Percentiles rank a stretch among this genome's conserved stretches.
Evolutionary conservation across 2,113 vertebrate genomes (phyloP).

Genomic region (Lynx canadensis): DNA sequence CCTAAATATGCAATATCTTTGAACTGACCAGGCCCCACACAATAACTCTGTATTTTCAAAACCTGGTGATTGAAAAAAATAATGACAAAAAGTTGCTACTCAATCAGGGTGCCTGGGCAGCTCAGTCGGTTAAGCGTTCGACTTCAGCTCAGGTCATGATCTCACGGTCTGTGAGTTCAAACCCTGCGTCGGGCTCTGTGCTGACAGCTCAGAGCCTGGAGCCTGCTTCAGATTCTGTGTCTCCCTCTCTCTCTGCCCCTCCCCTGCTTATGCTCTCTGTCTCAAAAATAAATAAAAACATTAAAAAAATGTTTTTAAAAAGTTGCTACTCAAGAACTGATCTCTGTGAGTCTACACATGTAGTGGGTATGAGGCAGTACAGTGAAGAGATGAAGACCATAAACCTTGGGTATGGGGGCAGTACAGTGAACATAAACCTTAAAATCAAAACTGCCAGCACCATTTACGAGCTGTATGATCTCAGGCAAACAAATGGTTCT

Average conservation of each 20-base stretch:
- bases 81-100: not conserved
- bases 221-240: too few relatives aligned
- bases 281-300: too few relatives aligned
- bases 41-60: not conserved
- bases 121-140: too few relatives aligned
- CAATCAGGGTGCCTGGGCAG: not conserved
- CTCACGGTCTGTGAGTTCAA: too few relatives aligned
- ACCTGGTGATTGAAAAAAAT: not conserved
- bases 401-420: not conserved
- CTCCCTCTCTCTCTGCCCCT: too few relatives aligned
- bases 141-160: too few relatives aligned
- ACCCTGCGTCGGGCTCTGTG: too few relatives aligned
- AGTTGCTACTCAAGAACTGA: not conserved
- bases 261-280: too few relatives aligned
- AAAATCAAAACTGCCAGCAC: not conserved
- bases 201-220: too few relatives aligned
- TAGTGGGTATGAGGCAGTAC: not conserved
- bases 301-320: not conserved
- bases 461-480: not conserved
- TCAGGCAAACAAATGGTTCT: not conserved
- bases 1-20: not conserved
- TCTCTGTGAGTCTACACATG: not conserved
- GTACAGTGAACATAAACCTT: not conserved
- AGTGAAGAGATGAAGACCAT: not conserved
- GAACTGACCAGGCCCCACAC: not conserved